phyloP scores from a whole-genome alignment of 2,888 invertebrate genomes.

The Atherix ibis region DNA sequence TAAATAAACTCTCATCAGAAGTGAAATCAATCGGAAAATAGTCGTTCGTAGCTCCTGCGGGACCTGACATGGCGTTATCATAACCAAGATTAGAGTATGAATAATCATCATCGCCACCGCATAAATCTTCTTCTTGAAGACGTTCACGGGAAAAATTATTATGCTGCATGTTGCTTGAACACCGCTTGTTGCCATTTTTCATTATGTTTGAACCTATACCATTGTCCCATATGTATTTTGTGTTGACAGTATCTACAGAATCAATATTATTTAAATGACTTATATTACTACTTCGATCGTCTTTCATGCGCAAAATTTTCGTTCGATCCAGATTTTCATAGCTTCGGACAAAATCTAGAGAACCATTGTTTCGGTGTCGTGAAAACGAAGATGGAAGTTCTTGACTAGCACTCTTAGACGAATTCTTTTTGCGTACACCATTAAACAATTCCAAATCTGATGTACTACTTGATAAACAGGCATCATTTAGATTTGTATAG shows the following conservation, averaged over 20 bases:
- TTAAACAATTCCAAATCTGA: conserved; percentile 14
- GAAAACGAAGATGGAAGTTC: conserved; percentile 13
- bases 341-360: conserved; percentile 14
- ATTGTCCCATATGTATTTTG: conserved; percentile 10
- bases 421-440: conserved; percentile 10
- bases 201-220: not conserved
- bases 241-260: not conserved
- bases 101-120: conserved; percentile 8
- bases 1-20: conserved; percentile 15
- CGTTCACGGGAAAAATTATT: conserved; percentile 12
- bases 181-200: conserved; percentile 2
- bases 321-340: conserved; percentile 15
- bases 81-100: conserved; percentile 13
- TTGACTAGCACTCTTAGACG: conserved; percentile 12
- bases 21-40: conserved; percentile 12
- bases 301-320: conserved; percentile 14
- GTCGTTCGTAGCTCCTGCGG: not conserved
- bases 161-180: conserved; percentile 1
- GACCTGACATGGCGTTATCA: conserved; percentile 9
- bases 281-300: conserved; percentile 9
- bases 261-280: conserved; percentile 1
- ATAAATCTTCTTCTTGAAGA: conserved; percentile 12
- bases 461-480: conserved; percentile 14
- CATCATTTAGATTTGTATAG: conserved; percentile 16
- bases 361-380: conserved; percentile 9